Conservation (phyloP, 2,888 invertebrate species). For the Rhimphoctona megacephalus region DNA sequence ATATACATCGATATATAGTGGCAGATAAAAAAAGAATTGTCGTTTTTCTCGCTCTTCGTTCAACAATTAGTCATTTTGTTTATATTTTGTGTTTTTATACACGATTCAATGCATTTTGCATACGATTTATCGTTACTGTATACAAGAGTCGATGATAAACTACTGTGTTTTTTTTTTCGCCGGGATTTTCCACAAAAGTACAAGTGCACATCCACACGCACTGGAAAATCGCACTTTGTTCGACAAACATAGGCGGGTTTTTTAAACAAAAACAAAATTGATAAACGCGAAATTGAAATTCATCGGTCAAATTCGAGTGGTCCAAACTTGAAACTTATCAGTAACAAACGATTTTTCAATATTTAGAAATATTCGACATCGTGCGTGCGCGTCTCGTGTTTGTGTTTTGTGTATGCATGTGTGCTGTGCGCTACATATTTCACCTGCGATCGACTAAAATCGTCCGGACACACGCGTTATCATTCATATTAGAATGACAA, state of each 20-base stretch:
- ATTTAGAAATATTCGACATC: constrained; percentile 17
- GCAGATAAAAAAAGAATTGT: neutral
- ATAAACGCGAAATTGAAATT: too few species aligned
- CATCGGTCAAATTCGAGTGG: neutral
- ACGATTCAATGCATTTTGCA: neutral
- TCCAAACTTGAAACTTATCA: constrained; percentile 18
- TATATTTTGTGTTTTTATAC: neutral
- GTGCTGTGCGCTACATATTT: constrained; percentile 10
- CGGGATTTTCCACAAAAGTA: constrained; percentile 17
- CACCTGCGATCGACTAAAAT: constrained; percentile 7
- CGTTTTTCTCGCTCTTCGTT: neutral
- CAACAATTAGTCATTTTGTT: neutral
- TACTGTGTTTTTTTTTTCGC: neutral
- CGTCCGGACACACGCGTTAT: constrained; percentile 12
- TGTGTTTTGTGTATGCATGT: neutral
- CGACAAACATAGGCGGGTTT: constrained; percentile 72
- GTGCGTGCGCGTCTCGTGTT: neutral
- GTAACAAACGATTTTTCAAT: constrained; percentile 8
- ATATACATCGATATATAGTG: neutral
- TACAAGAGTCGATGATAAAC: neutral
- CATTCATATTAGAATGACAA: constrained; percentile 16
- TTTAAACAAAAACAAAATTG: constrained; percentile 61
- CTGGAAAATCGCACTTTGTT: constrained; percentile 48
- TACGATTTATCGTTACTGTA: neutral
- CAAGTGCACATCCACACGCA: neutral